Evolutionary conservation across 2,888 invertebrate species (phyloP), one percentile per base, ranked within the genome.

Genomic region (Leptogaster cylindrica): DNA sequence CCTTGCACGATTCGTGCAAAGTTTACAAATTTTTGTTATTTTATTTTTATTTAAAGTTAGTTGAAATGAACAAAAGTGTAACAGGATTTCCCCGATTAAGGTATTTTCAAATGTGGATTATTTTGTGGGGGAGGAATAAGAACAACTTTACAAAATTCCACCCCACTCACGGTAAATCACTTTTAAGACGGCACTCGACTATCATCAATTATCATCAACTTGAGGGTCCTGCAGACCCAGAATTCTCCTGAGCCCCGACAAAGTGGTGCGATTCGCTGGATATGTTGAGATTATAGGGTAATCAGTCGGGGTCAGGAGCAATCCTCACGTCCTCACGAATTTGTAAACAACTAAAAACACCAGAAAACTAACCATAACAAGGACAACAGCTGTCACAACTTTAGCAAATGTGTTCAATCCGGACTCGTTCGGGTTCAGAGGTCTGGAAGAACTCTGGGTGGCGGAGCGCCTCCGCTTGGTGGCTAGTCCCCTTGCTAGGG

Each of bases 281-380:
- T 70, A 69, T 66, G 68, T 66, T 27, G 68, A 25, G 14, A 51
- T 23, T 36, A 58, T 31, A 16, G 67, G 48, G 25, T 27, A 52
- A 65, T 80, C 79, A 73, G 81, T 76, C 77, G 88, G 88, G 81
- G 87, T 87, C 85, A 89, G 84, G 81, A 89, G 87, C 83, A 88
- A 87, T 70, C 89, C 89, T 89, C 89, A 89, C 87, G 89, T 88
- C 78, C 86, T 83, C 76, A 88, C 88, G 76, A 88, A 89, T 77
- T 89, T 89, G 76, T 89, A 89, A 66, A 89, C 89, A 18, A 89
- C 88, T 51, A 88, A 86, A 78, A 89, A 89, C 73, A 89, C 89
- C 76, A 89, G 81, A 70, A 89, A 87, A 74, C 88, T 88, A 68
- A 89, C 87, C 48, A 88, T 81, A 72, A 89, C 87, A 69, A 89